Base-by-base conservation (phyloP, 2,113 vertebrate genomes). In the Cephalopterus ornatus region DNA sequence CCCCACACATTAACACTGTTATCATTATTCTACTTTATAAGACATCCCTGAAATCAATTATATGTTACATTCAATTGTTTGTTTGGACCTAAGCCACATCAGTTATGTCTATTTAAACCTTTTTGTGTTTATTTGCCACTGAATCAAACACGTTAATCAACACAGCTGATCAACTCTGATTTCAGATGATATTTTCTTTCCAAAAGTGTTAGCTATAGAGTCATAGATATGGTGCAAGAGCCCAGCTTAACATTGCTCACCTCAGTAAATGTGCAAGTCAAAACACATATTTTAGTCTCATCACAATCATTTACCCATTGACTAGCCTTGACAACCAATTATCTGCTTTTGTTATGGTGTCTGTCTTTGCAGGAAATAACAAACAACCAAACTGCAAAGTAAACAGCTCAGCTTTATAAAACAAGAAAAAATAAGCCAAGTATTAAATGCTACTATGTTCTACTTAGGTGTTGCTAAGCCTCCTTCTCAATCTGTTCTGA, bases 401-500 rank as follows among this genome's bases (percentile, higher is more conserved):
- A 83, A 79, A 30, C 21, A 71, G 5, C 28, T 74, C 21, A 56
- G 50, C 35, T 92, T 55, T 62, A 52, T 44, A n/a, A 89, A 88
- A 56, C 5, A 55, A 72, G 7, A 82, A 62, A 53, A 87, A 81
- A 70, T 5, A 63, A 83, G 4, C 6, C 50, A 71, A 37, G 32
- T 49, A 53, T 62, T 87, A 92, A 87, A 91, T 61, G 23, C 9
- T 42, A n/a, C 53, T 35, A 2, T 62, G 50, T 26, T 78, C 14
- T 65, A 24, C 17, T 67, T 55, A 32, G 81, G 9, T 68, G 56
- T 62, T 94, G 39, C 67, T 95, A 88, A 66, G 26, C 28, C n/a
- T 76, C 11, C 27, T 72, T 88, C 77, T 81, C 76, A 70, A 14
- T 73, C 49, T 71, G 28, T 95, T 66, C 61, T 81, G 65, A 74